Conservation (phyloP, 2,113 vertebrate genomes). For the Zosterops hypoxanthus region DNA sequence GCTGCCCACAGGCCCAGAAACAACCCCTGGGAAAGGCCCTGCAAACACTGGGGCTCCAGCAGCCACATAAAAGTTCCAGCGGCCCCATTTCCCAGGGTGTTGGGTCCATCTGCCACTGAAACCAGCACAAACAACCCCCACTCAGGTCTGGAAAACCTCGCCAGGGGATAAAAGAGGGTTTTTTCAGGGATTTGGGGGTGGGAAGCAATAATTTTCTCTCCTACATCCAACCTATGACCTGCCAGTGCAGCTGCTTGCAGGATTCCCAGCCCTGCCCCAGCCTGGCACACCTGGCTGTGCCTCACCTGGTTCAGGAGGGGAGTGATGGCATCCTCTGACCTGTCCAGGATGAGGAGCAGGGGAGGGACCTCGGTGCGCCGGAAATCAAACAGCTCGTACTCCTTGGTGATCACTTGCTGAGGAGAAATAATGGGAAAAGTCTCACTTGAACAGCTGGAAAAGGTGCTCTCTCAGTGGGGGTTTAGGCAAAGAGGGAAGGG, state of each 20-base stretch:
- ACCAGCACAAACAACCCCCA: not conserved
- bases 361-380: slow-evolving; percentile 94
- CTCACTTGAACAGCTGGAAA: not conserved
- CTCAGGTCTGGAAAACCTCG: not conserved
- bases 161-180: not conserved
- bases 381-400: slow-evolving; percentile 97
- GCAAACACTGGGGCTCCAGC: not conserved
- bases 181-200: accelerated
- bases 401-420: slow-evolving; percentile 97
- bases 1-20: not conserved
- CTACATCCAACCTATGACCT: not conserved
- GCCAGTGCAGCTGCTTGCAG: not conserved
- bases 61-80: accelerated
- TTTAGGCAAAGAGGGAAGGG: not conserved
- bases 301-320: slow-evolving; percentile 83
- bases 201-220: not conserved
- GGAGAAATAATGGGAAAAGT: not conserved
- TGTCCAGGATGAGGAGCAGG: slow-evolving; percentile 90
- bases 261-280: not conserved
- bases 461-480: not conserved
- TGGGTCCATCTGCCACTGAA: not conserved
- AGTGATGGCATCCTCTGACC: slow-evolving; percentile 92
- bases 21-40: too few species aligned
- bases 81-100: not conserved
- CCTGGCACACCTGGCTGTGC: not conserved